Conservation (phyloP, 2,888 invertebrate species). For the Vannuccia rotundouncinata region DNA sequence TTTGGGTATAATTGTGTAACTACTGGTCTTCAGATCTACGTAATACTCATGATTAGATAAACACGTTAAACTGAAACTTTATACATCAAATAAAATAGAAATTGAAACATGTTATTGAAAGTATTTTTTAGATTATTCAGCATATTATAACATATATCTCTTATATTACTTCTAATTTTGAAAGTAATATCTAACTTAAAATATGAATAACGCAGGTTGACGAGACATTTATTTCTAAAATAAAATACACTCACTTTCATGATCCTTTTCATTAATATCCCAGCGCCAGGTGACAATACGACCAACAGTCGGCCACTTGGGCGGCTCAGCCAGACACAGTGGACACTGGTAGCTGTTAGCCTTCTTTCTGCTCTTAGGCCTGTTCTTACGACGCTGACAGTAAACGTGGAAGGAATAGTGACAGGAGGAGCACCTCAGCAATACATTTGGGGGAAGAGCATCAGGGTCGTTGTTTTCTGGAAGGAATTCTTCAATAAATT, state of each 20-base stretch:
- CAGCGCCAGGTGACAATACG: slow-evolving; percentile 23
- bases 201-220: no score
- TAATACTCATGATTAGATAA: no score
- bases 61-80: no score
- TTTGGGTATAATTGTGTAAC: no score
- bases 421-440: slow-evolving; percentile 28
- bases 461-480: background rate
- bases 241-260: slow-evolving; percentile 25
- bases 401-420: slow-evolving; percentile 11
- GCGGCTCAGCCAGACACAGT: slow-evolving; percentile 41
- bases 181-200: no score
- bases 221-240: no score
- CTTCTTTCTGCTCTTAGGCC: background rate
- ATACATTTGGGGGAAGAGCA: background rate
- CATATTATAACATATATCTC: no score
- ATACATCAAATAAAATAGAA: no score
- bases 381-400: background rate
- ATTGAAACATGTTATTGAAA: no score
- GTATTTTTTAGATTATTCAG: no score
- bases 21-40: no score
- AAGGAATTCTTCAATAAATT: background rate
- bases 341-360: slow-evolving; percentile 44
- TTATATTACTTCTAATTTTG: no score
- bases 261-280: background rate
- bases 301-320: background rate